Conservation (phyloP, 2,797 vertebrate genomes). For the Rousettus madagascariensis region DNA sequence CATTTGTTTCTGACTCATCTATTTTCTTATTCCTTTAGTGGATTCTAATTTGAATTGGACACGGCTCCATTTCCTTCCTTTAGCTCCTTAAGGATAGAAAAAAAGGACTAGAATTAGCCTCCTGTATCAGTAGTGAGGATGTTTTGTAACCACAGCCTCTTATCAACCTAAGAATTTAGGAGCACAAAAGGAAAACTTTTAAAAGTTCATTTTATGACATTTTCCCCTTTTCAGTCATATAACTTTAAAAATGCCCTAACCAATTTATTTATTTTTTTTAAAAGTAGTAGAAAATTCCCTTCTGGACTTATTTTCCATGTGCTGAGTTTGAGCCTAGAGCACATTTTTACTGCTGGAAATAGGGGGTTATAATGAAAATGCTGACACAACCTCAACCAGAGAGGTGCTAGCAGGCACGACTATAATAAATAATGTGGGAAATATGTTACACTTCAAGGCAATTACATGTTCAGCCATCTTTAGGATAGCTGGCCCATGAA, state of each 20-base stretch:
- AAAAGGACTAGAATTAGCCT: neutral
- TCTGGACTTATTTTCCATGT: conserved; percentile 73
- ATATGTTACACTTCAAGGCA: conserved; percentile 87
- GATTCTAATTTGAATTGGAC: neutral
- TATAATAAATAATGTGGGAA: conserved; percentile 86
- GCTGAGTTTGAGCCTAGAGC: conserved; percentile 77
- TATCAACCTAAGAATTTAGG: conserved; percentile 23
- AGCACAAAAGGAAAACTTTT: conserved; percentile 46
- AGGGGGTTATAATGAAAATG: conserved; percentile 84
- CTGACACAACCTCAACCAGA: conserved; percentile 85
- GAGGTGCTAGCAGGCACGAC: conserved; percentile 80
- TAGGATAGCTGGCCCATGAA: conserved; percentile 85
- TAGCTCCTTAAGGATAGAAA: neutral
- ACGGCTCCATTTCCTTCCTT: neutral
- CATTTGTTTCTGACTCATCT: neutral
- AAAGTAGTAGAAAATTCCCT: conserved; percentile 74
- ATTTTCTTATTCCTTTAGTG: neutral
- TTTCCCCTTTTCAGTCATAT: conserved; percentile 41
- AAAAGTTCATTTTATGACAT: conserved; percentile 64
- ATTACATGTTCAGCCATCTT: conserved; percentile 87
- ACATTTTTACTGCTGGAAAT: conserved; percentile 84
- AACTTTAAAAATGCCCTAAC: conserved; percentile 73
- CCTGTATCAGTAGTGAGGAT: neutral
- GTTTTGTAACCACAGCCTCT: neutral
- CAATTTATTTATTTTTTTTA: conserved; percentile 64